These are phyloP conservation scores for Oreocharis arfaki DNA, from an alignment of 2,113 vertebrate species.

Conservation along the genomic window DNA sequence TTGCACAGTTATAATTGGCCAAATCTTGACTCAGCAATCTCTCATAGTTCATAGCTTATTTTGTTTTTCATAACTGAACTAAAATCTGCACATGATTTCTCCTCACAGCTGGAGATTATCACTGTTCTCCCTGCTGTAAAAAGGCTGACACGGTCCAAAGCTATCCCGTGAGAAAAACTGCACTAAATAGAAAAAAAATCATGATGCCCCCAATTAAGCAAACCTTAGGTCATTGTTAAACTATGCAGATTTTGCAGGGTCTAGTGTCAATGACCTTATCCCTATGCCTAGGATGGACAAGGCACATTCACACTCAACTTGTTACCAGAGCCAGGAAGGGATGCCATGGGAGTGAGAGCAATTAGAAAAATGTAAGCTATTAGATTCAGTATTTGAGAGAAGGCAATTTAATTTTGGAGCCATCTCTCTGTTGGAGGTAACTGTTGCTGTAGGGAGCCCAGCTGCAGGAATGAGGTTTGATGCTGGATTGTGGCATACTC, in stretches of 20 bases:
- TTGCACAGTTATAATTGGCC: not conserved
- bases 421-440: not conserved
- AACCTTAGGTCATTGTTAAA: not conserved
- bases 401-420: slow-evolving; percentile 14
- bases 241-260: not conserved
- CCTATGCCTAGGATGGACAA: not conserved
- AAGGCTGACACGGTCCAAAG: not conserved
- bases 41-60: not conserved
- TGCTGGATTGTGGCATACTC: not conserved
- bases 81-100: not conserved
- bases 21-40: not conserved
- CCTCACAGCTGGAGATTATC: not conserved
- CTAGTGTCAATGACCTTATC: not conserved
- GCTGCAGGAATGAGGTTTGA: not conserved
- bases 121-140: not conserved
- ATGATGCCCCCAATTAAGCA: not conserved
- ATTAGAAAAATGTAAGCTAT: not conserved
- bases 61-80: not conserved
- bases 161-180: not conserved
- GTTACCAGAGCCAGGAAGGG: not conserved
- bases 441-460: not conserved
- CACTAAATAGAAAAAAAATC: not conserved
- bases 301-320: not conserved
- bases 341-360: not conserved
- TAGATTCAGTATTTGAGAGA: not conserved